Base-by-base conservation (phyloP, 2,888 invertebrate species). In the Horisme vitalbata region DNA sequence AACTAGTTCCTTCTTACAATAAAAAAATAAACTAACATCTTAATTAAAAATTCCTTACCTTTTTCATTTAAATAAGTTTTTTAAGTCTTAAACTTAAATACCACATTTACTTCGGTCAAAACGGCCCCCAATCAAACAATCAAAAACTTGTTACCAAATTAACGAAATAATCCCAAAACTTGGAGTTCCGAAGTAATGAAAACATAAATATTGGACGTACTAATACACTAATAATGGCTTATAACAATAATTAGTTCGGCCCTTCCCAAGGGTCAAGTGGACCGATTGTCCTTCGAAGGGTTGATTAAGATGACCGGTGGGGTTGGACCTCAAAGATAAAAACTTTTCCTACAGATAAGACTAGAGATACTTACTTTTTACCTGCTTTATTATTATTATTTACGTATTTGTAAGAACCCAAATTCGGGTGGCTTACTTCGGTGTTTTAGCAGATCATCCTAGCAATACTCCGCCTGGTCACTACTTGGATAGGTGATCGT, bases 211-310 rank as follows among this genome's bases (percentile, higher is more conserved):
- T 79, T 76, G 79, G 75, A 70, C 65, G 38, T 57, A 56, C 65
- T 61, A 71, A 75, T 65, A 71, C 64, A 72, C 76, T 81, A 84
- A 84, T 85, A 83, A 83, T 79, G 71, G 74, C 61, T 71, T 78
- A 81, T 82, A 83, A 83, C 79, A 85, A 86, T 86, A 84, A 86
- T 86, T 84, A 85, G 83, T 80, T 82, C 65, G 62, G 69, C 50
- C 57, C 63, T 45, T 67, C 71, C 79, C 75, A 24, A 68, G 82
- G 84, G 83, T 83, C 81, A 81, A 83, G 77, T 69, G 68, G 71
- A 71, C 71, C 83, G 84, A 83, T 86, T 80, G 87, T 83, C 83
- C 86, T 83, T 83, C 80, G 83, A 82, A 79, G 84, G 87, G 84
- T 82, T 83, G 85, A 86, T 86, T 86, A 85, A 88, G 87, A 88